These are phyloP conservation scores for Serilophus lunatus DNA, from an alignment of 2,113 vertebrate species.

Conservation along the genomic window DNA sequence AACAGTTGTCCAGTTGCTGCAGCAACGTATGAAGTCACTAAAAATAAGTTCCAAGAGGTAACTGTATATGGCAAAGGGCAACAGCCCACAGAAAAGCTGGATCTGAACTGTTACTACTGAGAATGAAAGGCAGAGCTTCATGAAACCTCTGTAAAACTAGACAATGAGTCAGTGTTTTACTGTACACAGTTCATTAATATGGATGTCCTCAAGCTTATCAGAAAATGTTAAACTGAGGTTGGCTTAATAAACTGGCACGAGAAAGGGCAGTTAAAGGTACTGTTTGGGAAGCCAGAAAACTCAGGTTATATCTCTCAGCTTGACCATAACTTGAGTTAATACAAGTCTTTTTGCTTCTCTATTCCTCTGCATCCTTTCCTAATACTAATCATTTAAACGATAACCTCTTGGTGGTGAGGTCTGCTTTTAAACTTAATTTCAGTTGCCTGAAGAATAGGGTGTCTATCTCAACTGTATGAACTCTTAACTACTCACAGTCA, in stretches of 20 bases:
- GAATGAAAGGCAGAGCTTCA: background rate
- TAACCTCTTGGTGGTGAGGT: background rate
- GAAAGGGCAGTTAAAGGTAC: background rate
- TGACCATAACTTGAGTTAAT: background rate
- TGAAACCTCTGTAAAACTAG: background rate
- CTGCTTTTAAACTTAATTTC: background rate
- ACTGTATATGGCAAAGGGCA: conserved; percentile 56
- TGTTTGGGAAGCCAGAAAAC: background rate
- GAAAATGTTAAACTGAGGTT: background rate
- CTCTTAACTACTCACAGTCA: background rate
- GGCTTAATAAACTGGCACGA: background rate
- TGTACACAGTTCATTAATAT: background rate
- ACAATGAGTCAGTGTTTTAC: background rate
- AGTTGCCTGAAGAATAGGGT: background rate
- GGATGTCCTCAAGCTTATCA: background rate
- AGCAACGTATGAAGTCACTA: conserved; percentile 66
- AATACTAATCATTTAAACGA: background rate
- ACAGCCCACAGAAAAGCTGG: background rate
- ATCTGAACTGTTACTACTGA: background rate
- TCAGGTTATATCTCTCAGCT: background rate
- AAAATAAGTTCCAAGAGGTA: conserved; percentile 68
- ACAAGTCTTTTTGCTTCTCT: background rate
- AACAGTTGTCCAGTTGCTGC: conserved; percentile 67
- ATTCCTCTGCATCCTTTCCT: background rate
- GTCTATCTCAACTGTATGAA: background rate